Evolutionary conservation across 1,140 invertebrate genomes (phyloP).

Genomic region (Mizuhopecten yessoensis): DNA sequence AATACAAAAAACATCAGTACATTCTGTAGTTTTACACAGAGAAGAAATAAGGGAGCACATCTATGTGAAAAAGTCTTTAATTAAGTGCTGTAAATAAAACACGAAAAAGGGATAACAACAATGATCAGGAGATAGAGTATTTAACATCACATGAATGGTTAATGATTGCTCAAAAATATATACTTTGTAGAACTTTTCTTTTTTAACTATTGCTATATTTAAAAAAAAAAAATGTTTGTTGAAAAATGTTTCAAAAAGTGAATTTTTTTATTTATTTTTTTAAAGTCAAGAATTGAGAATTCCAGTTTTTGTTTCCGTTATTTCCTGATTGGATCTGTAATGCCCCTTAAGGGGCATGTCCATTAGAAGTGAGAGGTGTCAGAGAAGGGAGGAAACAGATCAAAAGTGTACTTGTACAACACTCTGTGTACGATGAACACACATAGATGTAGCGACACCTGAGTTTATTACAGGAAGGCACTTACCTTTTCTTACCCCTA

Average conservation of each 20-base stretch:
- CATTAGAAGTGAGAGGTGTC: not conserved
- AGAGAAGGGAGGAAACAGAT: not conserved
- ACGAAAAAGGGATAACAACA: not conserved
- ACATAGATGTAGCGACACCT: not conserved
- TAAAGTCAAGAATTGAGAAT: too few species aligned
- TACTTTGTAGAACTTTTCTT: not conserved
- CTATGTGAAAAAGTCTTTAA: not conserved
- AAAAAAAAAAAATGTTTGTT: not conserved
- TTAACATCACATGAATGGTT: not conserved
- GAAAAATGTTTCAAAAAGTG: not conserved
- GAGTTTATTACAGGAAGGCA: not conserved
- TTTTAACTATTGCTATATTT: not conserved
- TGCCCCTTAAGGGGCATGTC: not conserved
- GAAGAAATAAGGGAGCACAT: not conserved
- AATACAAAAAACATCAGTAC: not conserved
- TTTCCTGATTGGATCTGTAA: not conserved
- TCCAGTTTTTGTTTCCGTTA: too few species aligned
- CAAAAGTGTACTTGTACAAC: not conserved
- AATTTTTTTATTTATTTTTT: too few species aligned
- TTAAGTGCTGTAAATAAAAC: not conserved
- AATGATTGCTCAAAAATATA: not conserved
- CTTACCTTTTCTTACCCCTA: constrained; percentile 33
- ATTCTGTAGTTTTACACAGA: not conserved
- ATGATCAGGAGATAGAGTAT: not conserved
- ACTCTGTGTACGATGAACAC: not conserved